phyloP scores from a whole-genome alignment of 2,888 invertebrate genomes.

The Molorchus minor region DNA sequence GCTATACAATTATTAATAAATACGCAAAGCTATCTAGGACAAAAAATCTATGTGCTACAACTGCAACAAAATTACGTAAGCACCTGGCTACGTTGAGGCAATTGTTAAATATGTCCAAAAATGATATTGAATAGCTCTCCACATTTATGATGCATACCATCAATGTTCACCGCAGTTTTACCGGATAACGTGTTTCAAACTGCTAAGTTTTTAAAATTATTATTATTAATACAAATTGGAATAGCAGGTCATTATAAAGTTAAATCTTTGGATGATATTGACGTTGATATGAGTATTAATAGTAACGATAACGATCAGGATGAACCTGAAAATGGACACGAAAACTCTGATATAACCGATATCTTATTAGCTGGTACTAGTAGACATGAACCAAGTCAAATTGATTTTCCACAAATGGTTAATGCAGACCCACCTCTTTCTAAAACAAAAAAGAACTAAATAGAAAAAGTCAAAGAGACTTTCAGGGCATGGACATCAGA shows the following conservation, averaged over 20 bases:
- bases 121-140: slow-evolving; percentile 35
- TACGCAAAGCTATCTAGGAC: slow-evolving; percentile 29
- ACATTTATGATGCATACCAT: slow-evolving; percentile 39
- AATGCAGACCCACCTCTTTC: too few relatives aligned
- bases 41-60: slow-evolving; percentile 15
- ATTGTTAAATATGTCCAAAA: slow-evolving; percentile 29
- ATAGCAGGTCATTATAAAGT: slow-evolving; percentile 29
- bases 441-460: too few relatives aligned
- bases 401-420: too few relatives aligned
- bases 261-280: slow-evolving; percentile 27
- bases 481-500: too few relatives aligned
- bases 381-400: too few relatives aligned
- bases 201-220: slow-evolving; percentile 33
- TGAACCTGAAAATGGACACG: too few relatives aligned
- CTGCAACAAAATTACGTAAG: slow-evolving; percentile 36
- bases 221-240: slow-evolving; percentile 27
- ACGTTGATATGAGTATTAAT: slow-evolving; percentile 27
- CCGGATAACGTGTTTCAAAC: slow-evolving; percentile 37
- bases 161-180: slow-evolving; percentile 31
- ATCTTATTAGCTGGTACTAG: too few relatives aligned
- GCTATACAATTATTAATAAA: slow-evolving; percentile 34
- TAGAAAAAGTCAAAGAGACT: too few relatives aligned
- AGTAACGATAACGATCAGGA: too few relatives aligned
- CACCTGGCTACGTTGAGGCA: slow-evolving; percentile 36
- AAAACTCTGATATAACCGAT: too few relatives aligned